A percentile compares a stretch with the other conserved stretches of the same genome.
Evolutionary conservation across 1,140 invertebrate genomes (phyloP).

Genomic region (Bombus ignitus): DNA sequence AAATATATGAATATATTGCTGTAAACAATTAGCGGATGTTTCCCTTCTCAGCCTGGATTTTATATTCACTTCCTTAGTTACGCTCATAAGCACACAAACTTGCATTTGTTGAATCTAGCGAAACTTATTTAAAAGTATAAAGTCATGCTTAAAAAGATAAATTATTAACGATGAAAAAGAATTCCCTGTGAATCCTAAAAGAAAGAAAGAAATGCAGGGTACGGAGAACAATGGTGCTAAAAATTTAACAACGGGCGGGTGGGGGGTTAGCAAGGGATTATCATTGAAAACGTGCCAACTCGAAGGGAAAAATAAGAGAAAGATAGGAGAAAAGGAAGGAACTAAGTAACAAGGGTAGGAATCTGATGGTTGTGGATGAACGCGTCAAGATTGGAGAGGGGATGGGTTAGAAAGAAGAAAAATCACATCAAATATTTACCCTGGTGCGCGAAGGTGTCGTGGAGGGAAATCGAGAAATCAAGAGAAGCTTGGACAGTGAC

Average conservation of each 20-base stretch:
- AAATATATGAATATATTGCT: no score
- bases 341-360: constrained; percentile 44
- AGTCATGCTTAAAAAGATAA: background rate
- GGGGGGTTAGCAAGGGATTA: constrained; percentile 2
- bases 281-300: constrained; percentile 60
- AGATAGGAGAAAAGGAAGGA: background rate
- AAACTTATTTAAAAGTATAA: background rate
- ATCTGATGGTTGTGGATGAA: constrained; percentile 28
- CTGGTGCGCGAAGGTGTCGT: constrained; percentile 43
- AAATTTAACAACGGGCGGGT: background rate
- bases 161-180: background rate
- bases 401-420: constrained; percentile 50
- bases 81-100: no score
- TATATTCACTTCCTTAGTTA: no score
- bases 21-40: background rate
- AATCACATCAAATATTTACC: constrained; percentile 69
- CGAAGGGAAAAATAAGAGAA: constrained; percentile 20
- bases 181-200: background rate
- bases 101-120: background rate
- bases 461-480: constrained; percentile 63
- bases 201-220: background rate
- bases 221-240: background rate
- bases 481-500: constrained; percentile 55
- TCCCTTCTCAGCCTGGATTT: background rate
- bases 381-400: constrained; percentile 6